Evolutionary conservation across 2,113 vertebrate species (phyloP).

Genomic region (Poeciliopsis retropinna): DNA sequence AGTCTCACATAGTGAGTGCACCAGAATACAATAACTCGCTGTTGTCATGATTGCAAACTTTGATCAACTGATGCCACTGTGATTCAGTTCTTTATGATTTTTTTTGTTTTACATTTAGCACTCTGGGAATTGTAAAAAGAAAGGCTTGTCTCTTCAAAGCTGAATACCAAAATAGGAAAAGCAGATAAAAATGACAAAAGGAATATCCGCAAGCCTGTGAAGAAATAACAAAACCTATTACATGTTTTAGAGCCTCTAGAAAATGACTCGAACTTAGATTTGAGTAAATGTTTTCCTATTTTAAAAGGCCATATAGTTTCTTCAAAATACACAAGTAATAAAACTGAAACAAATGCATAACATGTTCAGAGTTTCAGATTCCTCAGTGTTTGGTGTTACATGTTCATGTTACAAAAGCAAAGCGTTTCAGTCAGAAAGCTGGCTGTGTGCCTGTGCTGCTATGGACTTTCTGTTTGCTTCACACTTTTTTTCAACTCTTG

Average conservation of each 20-base stretch:
- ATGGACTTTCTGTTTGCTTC: conserved; percentile 34
- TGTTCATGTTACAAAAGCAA: conserved; percentile 52
- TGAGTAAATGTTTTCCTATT: neutral
- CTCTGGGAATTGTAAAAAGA: conserved; percentile 14
- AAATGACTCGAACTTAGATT: neutral
- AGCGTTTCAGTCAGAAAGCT: conserved; percentile 46
- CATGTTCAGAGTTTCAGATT: conserved; percentile 14
- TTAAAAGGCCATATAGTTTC: neutral
- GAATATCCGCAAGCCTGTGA: conserved; percentile 2
- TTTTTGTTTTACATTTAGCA: neutral
- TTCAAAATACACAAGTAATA: neutral
- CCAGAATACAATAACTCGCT: neutral
- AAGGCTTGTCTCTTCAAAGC: conserved; percentile 15
- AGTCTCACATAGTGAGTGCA: conserved; percentile 30
- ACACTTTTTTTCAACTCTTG: conserved; percentile 22
- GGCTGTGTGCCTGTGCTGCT: conserved; percentile 29
- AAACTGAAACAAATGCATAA: conserved; percentile 14
- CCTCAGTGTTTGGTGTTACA: conserved; percentile 33
- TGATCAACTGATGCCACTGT: conserved; percentile 45
- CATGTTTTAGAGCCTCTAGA: conserved; percentile 5
- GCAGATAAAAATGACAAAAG: conserved; percentile 28
- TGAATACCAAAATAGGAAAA: conserved; percentile 9
- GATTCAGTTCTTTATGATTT: conserved; percentile 17
- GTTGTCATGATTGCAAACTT: conserved; percentile 26
- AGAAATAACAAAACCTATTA: conserved; percentile 5